phyloP scores from a whole-genome alignment of 2,797 vertebrate species.

The Sebastes baramenuke region DNA sequence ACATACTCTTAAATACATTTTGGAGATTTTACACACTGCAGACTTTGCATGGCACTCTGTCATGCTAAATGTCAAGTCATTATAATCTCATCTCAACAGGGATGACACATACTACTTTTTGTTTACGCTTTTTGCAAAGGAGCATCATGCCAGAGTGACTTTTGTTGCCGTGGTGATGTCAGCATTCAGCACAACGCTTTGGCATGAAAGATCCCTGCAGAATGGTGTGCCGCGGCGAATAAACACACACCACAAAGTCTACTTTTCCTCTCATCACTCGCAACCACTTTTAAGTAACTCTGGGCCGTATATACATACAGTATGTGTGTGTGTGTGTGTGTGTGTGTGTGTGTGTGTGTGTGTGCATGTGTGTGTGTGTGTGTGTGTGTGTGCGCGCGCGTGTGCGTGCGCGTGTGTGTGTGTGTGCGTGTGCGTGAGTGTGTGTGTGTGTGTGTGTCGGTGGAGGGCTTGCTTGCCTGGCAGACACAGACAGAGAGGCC shows the following conservation, averaged over 20 bases:
- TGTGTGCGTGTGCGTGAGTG: background rate
- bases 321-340: background rate
- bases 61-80: background rate
- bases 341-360: background rate
- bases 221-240: background rate
- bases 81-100: background rate
- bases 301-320: background rate
- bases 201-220: background rate
- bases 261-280: background rate
- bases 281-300: slow-evolving; percentile 3
- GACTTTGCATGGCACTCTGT: background rate
- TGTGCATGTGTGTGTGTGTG: background rate
- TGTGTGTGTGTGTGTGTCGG: background rate
- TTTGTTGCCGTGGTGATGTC: background rate
- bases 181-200: background rate
- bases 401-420: background rate
- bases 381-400: background rate
- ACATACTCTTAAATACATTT: background rate
- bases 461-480: background rate
- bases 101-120: background rate
- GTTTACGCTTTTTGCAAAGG: background rate
- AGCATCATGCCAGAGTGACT: background rate
- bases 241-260: slow-evolving; percentile 3
- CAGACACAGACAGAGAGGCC: background rate
- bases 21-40: background rate